Percentiles rank a stretch among this genome's conserved stretches.
phyloP scores from a whole-genome alignment of 2,113 vertebrate genomes.

The Caloenas nicobarica region DNA sequence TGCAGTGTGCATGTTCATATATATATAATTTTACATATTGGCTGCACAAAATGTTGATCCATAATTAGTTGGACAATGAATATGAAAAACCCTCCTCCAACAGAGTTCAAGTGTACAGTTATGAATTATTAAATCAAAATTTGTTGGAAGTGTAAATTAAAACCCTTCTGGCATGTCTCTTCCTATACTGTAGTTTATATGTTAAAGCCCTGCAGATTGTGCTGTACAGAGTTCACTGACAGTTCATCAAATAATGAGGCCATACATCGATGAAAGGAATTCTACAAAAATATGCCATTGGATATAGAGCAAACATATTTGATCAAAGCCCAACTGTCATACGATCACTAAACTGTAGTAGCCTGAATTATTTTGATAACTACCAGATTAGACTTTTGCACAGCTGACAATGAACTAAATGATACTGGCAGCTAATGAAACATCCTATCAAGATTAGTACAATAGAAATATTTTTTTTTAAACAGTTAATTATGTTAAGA shows the following conservation, averaged over 20 bases:
- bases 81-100: not conserved
- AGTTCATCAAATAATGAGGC: conserved; percentile 38
- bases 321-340: conserved; percentile 42
- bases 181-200: not conserved
- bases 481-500: not conserved
- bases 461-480: not conserved
- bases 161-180: not conserved
- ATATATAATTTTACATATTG: not conserved
- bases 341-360: not conserved
- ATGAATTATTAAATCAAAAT: conserved; percentile 50
- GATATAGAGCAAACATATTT: not conserved
- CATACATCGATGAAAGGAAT: not conserved
- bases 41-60: conserved; percentile 21
- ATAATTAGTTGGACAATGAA: not conserved
- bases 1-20: not conserved
- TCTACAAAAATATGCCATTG: conserved; percentile 3
- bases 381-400: not conserved
- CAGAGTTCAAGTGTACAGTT: not conserved
- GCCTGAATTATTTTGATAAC: not conserved
- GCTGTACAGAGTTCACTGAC: conserved; percentile 23
- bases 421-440: not conserved
- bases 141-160: conserved; percentile 58
- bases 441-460: not conserved
- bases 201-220: not conserved
- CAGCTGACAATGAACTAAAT: not conserved